Evolutionary conservation across 2,888 invertebrate genomes (phyloP).

Genomic region (Harmothoe impar): DNA sequence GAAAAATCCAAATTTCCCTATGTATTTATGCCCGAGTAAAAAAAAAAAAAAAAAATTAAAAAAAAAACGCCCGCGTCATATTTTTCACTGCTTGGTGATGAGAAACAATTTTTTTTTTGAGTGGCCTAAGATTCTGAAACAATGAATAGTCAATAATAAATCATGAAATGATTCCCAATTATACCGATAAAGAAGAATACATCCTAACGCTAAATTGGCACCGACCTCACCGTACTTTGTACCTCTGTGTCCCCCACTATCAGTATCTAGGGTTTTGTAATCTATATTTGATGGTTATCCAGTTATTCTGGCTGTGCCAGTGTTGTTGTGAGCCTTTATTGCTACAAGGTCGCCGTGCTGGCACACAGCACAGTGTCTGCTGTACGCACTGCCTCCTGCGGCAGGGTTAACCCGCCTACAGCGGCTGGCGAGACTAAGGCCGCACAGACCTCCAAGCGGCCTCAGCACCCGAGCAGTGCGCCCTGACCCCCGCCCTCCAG

Average conservation of each 20-base stretch:
- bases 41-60: too few species aligned
- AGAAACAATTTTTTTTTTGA: too few species aligned
- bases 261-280: neutral
- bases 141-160: too few species aligned
- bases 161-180: too few species aligned
- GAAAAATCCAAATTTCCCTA: too few species aligned
- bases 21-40: too few species aligned
- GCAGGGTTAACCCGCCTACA: neutral
- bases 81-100: too few species aligned
- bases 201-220: too few species aligned
- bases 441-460: neutral
- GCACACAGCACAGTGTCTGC: neutral
- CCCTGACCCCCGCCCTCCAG: neutral
- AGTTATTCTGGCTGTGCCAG: neutral
- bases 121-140: too few species aligned
- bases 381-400: neutral
- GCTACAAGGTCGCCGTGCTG: slow-evolving; percentile 1
- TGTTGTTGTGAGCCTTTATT: neutral
- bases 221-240: too few species aligned
- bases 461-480: neutral
- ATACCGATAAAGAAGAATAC: too few species aligned
- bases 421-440: neutral
- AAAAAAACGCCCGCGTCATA: too few species aligned
- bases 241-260: neutral
- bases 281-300: slow-evolving; percentile 20